These are phyloP conservation scores for Marasmarcha lunaedactyla DNA, from an alignment of 2,888 invertebrate genomes.

Conservation along the genomic window DNA sequence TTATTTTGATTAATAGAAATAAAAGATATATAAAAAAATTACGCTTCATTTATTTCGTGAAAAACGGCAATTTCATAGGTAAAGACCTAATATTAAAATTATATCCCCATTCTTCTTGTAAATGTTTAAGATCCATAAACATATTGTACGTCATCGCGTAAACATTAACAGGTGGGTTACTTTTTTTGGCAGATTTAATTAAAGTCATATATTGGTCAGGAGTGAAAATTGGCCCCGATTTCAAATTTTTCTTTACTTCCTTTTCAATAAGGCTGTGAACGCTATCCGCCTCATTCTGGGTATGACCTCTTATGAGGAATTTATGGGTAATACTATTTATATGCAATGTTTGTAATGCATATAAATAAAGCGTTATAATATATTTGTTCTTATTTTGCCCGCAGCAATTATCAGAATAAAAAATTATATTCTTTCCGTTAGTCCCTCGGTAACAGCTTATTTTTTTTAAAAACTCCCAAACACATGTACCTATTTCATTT, in stretches of 20 bases:
- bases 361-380: constrained; percentile 11
- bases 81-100: too few species aligned
- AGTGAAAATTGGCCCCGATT: constrained; percentile 18
- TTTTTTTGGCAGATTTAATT: constrained; percentile 7
- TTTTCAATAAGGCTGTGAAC: constrained; percentile 22
- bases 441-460: constrained; percentile 1
- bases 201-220: constrained; percentile 15
- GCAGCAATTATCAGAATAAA: constrained; percentile 21
- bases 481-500: constrained; percentile 9
- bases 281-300: constrained; percentile 24
- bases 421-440: constrained; percentile 11
- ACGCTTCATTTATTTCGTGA: too few species aligned
- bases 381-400: constrained; percentile 19
- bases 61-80: too few species aligned
- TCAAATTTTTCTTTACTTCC: constrained; percentile 18
- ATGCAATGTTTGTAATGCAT: constrained; percentile 6
- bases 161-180: constrained; percentile 1
- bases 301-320: too few species aligned
- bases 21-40: too few species aligned
- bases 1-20: too few species aligned
- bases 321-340: constrained; percentile 20
- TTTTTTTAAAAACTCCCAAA: constrained; percentile 6
- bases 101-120: too few species aligned
- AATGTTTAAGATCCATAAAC: constrained; percentile 8
- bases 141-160: constrained; percentile 2